Evolutionary conservation across 2,113 vertebrate genomes (phyloP).

Genomic region (Limnothrissa miodon): DNA sequence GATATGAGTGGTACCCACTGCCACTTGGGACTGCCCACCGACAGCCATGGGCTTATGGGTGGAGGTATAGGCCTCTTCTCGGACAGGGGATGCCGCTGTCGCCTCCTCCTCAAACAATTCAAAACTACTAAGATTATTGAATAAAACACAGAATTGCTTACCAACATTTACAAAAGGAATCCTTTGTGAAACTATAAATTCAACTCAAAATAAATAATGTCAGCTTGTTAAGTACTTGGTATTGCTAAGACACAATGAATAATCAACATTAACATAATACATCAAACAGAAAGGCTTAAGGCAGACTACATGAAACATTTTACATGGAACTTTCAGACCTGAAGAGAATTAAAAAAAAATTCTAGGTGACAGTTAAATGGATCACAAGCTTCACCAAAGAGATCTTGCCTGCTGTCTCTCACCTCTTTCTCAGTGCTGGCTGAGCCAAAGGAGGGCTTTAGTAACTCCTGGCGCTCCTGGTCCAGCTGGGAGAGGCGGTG

Average conservation of each 20-base stretch:
- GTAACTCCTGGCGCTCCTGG: slow-evolving; percentile 82
- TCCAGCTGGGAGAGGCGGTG: slow-evolving; percentile 83
- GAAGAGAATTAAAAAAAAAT: too few species aligned
- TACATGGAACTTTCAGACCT: too few species aligned
- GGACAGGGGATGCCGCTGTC: slow-evolving; percentile 69
- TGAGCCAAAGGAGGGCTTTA: slow-evolving; percentile 82
- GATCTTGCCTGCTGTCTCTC: slow-evolving; percentile 5
- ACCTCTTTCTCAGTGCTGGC: slow-evolving; percentile 75
- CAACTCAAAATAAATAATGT: background rate
- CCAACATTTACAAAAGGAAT: background rate
- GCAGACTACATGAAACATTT: background rate
- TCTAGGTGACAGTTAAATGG: too few species aligned
- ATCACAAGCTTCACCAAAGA: background rate
- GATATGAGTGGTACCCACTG: slow-evolving; percentile 94
- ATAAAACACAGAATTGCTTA: background rate
- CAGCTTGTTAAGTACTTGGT: background rate
- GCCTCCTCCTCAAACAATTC: slow-evolving; percentile 65
- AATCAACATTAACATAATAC: background rate
- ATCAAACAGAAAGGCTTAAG: background rate
- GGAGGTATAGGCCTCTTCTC: slow-evolving; percentile 86
- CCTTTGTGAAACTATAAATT: background rate
- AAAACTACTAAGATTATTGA: background rate
- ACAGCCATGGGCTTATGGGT: slow-evolving; percentile 89
- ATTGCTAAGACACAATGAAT: too few species aligned
- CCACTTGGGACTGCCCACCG: slow-evolving; percentile 82